These are phyloP conservation scores for Pocillopora damicornis DNA, from an alignment of 64 coral and sea anemone species.

Conservation along the genomic window DNA sequence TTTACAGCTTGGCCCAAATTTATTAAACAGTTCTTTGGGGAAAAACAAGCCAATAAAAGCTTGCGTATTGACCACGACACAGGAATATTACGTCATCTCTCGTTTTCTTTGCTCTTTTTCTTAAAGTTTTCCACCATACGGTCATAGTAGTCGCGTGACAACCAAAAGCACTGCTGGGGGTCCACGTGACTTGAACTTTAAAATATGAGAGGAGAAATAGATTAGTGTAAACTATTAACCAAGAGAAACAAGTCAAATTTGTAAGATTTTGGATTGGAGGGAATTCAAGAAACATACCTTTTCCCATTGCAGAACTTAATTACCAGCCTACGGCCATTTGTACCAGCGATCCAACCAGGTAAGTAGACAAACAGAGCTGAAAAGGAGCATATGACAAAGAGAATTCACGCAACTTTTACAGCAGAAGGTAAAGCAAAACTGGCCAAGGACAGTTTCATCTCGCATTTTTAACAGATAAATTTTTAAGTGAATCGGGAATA, in stretches of 20 bases:
- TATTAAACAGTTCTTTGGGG: not conserved
- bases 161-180: conserved; percentile 94
- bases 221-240: not conserved
- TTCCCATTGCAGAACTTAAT: conserved; percentile 97
- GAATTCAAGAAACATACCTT: conserved; percentile 44
- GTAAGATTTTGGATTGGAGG: too few species aligned
- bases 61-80: not conserved
- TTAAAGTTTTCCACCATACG: conserved; percentile 72
- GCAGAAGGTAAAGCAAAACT: not conserved
- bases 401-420: not conserved
- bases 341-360: conserved; percentile 86
- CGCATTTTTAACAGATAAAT: too few species aligned
- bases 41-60: not conserved
- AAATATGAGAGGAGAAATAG: not conserved
- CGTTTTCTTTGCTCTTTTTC: conserved; percentile 51
- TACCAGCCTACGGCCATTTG: conserved; percentile 77
- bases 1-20: not conserved
- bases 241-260: too few species aligned
- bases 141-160: conserved; percentile 95
- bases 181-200: conserved; percentile 94
- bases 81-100: conserved; percentile 1
- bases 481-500: too few species aligned
- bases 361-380: conserved; percentile 74
- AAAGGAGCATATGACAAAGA: conserved; percentile 6
- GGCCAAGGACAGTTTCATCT: too few species aligned